Evolutionary conservation across 2,113 vertebrate species (phyloP).

Genomic region (Dipodomys spectabilis): DNA sequence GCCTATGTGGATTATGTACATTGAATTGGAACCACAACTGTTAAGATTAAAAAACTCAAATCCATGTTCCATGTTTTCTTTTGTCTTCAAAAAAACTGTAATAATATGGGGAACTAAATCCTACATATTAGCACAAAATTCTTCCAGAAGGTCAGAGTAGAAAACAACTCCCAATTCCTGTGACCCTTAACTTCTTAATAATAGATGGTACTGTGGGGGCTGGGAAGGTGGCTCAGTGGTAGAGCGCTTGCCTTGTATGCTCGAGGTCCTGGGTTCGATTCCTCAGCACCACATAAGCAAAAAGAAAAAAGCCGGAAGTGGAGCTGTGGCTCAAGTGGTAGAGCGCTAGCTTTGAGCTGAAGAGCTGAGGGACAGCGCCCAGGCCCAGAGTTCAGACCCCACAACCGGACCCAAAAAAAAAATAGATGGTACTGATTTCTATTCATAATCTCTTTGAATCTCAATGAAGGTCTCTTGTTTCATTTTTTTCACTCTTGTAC

Average conservation of each 20-base stretch:
- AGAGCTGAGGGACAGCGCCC: no score
- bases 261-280: no score
- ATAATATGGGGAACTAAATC: neutral
- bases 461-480: neutral
- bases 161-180: neutral
- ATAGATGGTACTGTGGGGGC: neutral
- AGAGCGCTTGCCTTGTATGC: no score
- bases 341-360: no score
- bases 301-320: no score
- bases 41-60: conserved; percentile 22
- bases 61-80: neutral
- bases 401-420: no score
- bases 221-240: no score
- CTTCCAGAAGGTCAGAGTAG: neutral
- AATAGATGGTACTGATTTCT: neutral
- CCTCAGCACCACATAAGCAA: no score
- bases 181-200: neutral
- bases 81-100: neutral
- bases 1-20: neutral
- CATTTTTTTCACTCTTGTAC: neutral
- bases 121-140: neutral
- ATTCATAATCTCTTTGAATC: neutral
- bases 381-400: no score
- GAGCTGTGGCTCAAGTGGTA: no score
- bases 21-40: conserved; percentile 1